Percentiles rank a stretch among this genome's conserved stretches.
phyloP scores from a whole-genome alignment of 2,797 vertebrate species.

The Rhabdophis nuchalis region DNA sequence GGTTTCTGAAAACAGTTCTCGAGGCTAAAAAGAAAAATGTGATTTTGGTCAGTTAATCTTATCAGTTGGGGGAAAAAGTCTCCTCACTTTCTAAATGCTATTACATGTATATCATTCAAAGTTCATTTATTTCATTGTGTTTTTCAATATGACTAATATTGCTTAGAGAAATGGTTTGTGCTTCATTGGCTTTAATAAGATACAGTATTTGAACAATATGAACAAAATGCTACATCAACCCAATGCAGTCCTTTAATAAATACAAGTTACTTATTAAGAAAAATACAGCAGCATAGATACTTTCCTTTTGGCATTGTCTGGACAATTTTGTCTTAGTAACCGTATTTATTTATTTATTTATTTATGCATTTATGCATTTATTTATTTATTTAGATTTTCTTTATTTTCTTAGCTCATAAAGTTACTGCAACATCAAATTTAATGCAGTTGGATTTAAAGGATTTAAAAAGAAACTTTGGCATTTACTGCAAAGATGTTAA shows the following conservation, averaged over 20 bases:
- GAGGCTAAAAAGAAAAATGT: not conserved
- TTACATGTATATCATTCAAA: not conserved
- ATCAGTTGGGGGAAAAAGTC: accelerated
- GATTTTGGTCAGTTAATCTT: not conserved
- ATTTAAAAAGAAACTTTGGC: not conserved
- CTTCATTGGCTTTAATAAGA: not conserved
- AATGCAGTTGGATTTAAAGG: not conserved
- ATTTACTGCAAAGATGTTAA: slow-evolving; percentile 2
- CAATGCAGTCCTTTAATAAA: not conserved
- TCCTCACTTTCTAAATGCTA: not conserved
- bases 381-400: not conserved
- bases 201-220: not conserved
- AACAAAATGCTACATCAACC: not conserved
- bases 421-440: not conserved
- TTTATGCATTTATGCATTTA: too few relatives aligned
- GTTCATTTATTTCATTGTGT: not conserved
- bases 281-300: not conserved
- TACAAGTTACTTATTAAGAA: accelerated
- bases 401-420: not conserved
- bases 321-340: not conserved
- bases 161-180: not conserved
- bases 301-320: not conserved
- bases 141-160: not conserved
- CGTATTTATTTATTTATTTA: not conserved
- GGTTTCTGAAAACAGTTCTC: not conserved